Percentiles rank a stretch among this genome's conserved stretches.
Conservation (phyloP, 1,140 invertebrate genomes). For the Drosophila novamexicana region DNA sequence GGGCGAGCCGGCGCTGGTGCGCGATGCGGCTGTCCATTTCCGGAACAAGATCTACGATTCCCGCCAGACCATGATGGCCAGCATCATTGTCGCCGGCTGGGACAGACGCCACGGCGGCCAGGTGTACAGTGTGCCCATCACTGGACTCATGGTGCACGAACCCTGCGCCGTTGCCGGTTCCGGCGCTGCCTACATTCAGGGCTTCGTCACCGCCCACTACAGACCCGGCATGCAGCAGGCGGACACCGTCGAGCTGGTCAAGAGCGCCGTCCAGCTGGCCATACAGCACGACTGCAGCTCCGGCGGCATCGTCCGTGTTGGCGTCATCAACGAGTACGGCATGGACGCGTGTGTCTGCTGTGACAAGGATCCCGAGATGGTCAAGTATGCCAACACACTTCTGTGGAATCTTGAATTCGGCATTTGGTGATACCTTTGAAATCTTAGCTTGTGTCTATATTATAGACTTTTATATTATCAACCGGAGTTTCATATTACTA, state of each 20-base stretch:
- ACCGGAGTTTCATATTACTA: too few relatives aligned
- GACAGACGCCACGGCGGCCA: slow-evolving; percentile 93
- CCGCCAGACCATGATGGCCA: slow-evolving; percentile 94
- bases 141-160: slow-evolving; percentile 95
- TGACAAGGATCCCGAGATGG: slow-evolving; percentile 55
- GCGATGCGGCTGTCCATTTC: slow-evolving; percentile 95
- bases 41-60: slow-evolving; percentile 97
- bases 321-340: slow-evolving; percentile 93
- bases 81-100: slow-evolving; percentile 96
- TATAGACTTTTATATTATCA: too few relatives aligned
- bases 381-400: slow-evolving; percentile 4
- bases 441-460: too few relatives aligned
- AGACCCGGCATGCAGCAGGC: slow-evolving; percentile 93
- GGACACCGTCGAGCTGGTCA: slow-evolving; percentile 92
- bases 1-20: slow-evolving; percentile 93
- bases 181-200: slow-evolving; percentile 97
- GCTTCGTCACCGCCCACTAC: slow-evolving; percentile 95
- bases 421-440: too few relatives aligned
- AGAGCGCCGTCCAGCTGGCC: slow-evolving; percentile 92
- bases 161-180: slow-evolving; percentile 95
- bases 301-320: slow-evolving; percentile 96
- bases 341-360: slow-evolving; percentile 89
- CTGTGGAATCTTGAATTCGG: slow-evolving; percentile 19
- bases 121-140: slow-evolving; percentile 94
- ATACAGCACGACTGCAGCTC: slow-evolving; percentile 96